Evolutionary conservation across 1,140 invertebrate genomes (phyloP).

Genomic region (Agraylea sexmaculata): DNA sequence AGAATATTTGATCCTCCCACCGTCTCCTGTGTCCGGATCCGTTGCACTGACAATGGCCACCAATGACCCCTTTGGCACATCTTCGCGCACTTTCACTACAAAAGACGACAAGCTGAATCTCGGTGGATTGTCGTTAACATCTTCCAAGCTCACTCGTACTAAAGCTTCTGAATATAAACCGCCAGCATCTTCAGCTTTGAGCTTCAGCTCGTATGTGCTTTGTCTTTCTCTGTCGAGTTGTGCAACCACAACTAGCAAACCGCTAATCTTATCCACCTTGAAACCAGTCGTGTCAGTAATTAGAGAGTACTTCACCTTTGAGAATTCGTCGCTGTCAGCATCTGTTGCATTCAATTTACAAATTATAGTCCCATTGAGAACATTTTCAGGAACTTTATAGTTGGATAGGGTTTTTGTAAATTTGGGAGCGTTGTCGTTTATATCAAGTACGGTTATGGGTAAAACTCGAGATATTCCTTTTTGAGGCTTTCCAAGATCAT

Average conservation of each 20-base stretch:
- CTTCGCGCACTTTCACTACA: constrained; percentile 71
- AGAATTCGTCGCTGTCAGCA: constrained; percentile 64
- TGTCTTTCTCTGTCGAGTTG: constrained; percentile 66
- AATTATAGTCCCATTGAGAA: constrained; percentile 58
- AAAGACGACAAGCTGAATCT: constrained; percentile 57
- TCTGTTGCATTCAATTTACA: constrained; percentile 72
- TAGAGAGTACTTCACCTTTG: constrained; percentile 58
- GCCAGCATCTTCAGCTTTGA: constrained; percentile 60
- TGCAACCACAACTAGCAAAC: constrained; percentile 56
- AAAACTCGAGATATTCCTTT: constrained; percentile 57
- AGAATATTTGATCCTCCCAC: constrained; percentile 57
- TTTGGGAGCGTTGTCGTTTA: constrained; percentile 70
- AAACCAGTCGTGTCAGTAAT: constrained; percentile 70
- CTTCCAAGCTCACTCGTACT: constrained; percentile 60
- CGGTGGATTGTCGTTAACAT: constrained; percentile 79
- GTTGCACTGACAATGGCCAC: constrained; percentile 65
- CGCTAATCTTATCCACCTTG: constrained; percentile 56
- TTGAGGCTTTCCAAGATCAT: constrained; percentile 67
- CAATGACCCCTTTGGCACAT: constrained; percentile 71
- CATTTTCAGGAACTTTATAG: constrained; percentile 65
- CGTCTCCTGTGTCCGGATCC: constrained; percentile 67
- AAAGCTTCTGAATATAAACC: constrained; percentile 58
- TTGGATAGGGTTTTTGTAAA: constrained; percentile 66
- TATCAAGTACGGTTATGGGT: constrained; percentile 57
- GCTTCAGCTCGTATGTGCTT: constrained; percentile 62